These are phyloP conservation scores for Cydia pomonella DNA, from an alignment of 1,140 invertebrate species.

Conservation along the genomic window DNA sequence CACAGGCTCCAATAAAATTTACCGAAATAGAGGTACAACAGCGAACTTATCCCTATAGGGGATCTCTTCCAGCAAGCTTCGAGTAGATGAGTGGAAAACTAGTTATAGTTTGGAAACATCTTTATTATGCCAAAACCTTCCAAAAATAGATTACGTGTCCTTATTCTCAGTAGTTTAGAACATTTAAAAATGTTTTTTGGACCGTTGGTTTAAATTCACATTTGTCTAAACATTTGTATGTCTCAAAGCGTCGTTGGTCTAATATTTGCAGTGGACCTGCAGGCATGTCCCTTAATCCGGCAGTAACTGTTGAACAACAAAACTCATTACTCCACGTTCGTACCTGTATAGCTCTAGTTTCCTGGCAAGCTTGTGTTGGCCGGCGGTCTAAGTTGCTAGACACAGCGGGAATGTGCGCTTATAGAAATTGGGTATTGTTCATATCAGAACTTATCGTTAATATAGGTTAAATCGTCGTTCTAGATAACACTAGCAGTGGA, in stretches of 20 bases:
- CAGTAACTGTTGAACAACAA: slow-evolving; percentile 68
- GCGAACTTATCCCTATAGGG: too few relatives aligned
- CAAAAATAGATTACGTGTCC: too few relatives aligned
- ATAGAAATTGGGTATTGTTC: neutral
- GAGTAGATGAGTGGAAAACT: too few relatives aligned
- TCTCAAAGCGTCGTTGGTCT: neutral
- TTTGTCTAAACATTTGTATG: neutral
- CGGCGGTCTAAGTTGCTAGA: slow-evolving; percentile 35
- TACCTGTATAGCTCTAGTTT: slow-evolving; percentile 56
- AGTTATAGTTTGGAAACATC: too few relatives aligned
- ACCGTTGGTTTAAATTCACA: too few relatives aligned
- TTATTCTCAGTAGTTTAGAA: too few relatives aligned
- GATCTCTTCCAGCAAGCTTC: too few relatives aligned
- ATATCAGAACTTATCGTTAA: too few relatives aligned
- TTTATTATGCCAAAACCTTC: too few relatives aligned
- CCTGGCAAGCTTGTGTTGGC: slow-evolving; percentile 48
- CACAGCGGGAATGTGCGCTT: slow-evolving; percentile 8
- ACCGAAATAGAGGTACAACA: too few relatives aligned
- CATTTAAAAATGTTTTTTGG: too few relatives aligned
- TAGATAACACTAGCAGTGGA: neutral
- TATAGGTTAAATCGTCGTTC: neutral
- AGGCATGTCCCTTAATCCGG: slow-evolving; percentile 59
- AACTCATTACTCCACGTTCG: slow-evolving; percentile 69
- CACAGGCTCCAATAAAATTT: too few relatives aligned
- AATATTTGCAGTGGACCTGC: neutral